A percentile compares a stretch with the other conserved stretches of the same genome.
Conservation (phyloP, 2,888 invertebrate genomes). For the Lydus trimaculatus region DNA sequence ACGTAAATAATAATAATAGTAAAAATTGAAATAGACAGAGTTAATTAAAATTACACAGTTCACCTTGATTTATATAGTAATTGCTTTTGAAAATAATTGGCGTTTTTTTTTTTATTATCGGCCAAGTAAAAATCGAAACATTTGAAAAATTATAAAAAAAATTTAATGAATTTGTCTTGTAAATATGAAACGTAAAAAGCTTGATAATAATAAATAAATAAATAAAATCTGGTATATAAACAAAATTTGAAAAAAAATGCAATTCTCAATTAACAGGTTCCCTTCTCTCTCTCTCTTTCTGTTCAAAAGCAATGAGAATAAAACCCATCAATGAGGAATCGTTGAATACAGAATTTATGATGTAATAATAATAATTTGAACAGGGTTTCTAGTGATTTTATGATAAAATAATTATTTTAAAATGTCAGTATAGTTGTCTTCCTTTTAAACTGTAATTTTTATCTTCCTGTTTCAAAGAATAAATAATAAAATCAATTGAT, state of each 20-base stretch:
- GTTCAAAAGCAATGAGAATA: not conserved
- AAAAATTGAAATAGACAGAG: not conserved
- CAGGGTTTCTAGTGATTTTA: not conserved
- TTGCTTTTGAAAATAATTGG: slow-evolving; percentile 2
- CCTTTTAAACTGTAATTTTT: too few species aligned
- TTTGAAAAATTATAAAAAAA: too few species aligned
- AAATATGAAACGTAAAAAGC: not conserved
- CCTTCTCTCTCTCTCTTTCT: not conserved
- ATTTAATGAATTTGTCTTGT: not conserved
- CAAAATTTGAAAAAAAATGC: not conserved
- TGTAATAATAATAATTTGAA: not conserved
- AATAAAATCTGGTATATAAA: not conserved
- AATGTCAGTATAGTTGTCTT: not conserved
- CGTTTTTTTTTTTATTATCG: not conserved
- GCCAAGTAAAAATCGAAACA: too few species aligned
- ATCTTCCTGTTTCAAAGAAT: too few species aligned
- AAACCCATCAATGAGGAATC: not conserved
- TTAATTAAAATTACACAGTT: not conserved
- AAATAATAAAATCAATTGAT: too few species aligned
- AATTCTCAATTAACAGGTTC: too few species aligned
- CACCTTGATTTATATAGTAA: slow-evolving; percentile 10
- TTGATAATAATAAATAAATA: not conserved
- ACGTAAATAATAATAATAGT: not conserved
- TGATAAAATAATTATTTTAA: not conserved
- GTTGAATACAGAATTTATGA: not conserved